Percentiles rank a stretch among this genome's conserved stretches.
These are phyloP conservation scores for Ciconia maguari DNA, from an alignment of 2,113 vertebrate genomes.

Conservation along the genomic window DNA sequence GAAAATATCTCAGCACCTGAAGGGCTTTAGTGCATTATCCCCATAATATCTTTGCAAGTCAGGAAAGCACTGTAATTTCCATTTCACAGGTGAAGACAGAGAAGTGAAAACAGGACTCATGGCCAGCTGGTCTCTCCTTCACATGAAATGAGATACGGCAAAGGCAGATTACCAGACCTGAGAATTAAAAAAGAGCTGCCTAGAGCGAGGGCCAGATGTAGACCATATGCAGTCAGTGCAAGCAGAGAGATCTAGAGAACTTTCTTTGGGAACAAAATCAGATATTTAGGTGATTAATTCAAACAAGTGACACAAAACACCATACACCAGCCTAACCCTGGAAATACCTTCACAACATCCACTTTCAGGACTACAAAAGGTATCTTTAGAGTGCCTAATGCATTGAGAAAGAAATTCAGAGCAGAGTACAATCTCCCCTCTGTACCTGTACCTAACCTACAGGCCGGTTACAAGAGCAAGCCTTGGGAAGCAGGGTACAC, in stretches of 20 bases:
- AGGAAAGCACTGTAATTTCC: not conserved
- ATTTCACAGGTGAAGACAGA: not conserved
- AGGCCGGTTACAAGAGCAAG: not conserved
- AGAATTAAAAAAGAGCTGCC: not conserved
- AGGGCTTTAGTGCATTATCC: not conserved
- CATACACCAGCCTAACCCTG: not conserved
- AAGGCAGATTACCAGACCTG: not conserved
- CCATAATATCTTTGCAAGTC: not conserved
- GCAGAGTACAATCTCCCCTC: not conserved
- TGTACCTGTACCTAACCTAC: not conserved
- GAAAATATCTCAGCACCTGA: not conserved
- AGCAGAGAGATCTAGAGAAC: not conserved
- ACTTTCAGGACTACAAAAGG: not conserved
- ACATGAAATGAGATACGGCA: not conserved
- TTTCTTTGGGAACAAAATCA: not conserved
- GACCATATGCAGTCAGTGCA: not conserved
- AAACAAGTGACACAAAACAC: not conserved
- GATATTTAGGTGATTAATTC: not conserved
- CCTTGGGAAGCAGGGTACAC: not conserved
- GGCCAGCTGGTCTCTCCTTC: not conserved
- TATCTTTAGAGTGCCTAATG: not conserved
- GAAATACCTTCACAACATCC: not conserved
- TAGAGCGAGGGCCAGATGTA: not conserved
- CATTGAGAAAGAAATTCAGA: not conserved
- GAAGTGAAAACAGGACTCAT: not conserved